Evolutionary conservation across 2,888 invertebrate species (phyloP).

Genomic region (Chymomyza caudatula): DNA sequence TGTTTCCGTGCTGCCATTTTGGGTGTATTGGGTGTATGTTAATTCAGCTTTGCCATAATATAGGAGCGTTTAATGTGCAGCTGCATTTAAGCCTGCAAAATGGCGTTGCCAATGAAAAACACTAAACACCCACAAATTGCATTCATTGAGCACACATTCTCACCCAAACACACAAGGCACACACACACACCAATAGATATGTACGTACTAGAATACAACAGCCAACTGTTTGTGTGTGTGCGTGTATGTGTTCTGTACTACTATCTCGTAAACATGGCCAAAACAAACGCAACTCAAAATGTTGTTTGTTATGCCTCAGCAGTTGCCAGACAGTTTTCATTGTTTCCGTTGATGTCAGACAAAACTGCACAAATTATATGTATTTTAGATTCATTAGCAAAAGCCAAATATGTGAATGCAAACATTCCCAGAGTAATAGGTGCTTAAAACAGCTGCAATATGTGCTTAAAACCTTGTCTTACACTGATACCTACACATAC

Average conservation of each 20-base stretch:
- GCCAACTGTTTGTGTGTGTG: neutral
- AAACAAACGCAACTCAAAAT: neutral
- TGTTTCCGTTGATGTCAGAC: neutral
- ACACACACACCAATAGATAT: too few species aligned
- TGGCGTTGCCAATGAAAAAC: neutral
- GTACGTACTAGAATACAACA: neutral
- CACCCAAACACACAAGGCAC: too few species aligned
- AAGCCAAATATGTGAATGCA: neutral
- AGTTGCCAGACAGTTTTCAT: neutral
- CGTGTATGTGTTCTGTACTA: neutral
- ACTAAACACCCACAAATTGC: neutral
- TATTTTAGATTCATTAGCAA: neutral
- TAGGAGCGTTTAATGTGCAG: neutral
- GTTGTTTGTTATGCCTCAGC: neutral
- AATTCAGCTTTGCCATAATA: neutral
- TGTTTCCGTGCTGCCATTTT: neutral
- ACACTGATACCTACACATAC: neutral
- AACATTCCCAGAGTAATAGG: neutral
- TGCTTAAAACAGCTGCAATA: neutral
- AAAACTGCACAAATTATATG: neutral
- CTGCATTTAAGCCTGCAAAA: neutral
- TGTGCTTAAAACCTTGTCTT: neutral
- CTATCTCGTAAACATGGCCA: neutral
- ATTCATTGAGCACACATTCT: too few species aligned
- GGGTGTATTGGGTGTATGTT: too few species aligned